Base-by-base conservation (phyloP, 2,113 vertebrate species). In the Lethenteron reissneri region DNA sequence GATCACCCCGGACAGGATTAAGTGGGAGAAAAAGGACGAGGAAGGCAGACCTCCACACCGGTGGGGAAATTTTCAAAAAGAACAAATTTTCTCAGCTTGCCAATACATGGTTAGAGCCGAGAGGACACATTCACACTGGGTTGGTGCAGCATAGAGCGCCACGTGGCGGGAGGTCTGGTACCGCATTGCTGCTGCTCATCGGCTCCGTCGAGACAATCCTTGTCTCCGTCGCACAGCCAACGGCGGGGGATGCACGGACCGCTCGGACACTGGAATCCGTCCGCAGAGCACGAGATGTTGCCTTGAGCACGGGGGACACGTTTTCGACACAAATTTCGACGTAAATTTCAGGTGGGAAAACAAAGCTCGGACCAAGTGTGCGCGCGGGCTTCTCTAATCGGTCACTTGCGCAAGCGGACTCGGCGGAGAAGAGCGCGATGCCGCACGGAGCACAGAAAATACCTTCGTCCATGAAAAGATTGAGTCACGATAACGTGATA, bases 161-260 rank as follows among this genome's bases (percentile, higher is more conserved):
- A 17, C n/a, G 11, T 10, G 64, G 64, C n/a, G 25, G 64, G n/a
- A 68, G n/a, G n/a, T 17, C 25, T 68, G 64, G 64, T 68, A n/a
- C 64, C 64, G 25, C 64, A n/a, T 9, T 21, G 21, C n/a, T 68
- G n/a, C 64, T 68, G n/a, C 2, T 68, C 64, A 68, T 68, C 64
- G n/a, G n/a, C 64, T n/a, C 64, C 64, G 21, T 21, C 64, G 64
- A 17, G 21, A 21, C 64, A 68, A 21, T 68, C 64, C 64, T 68
- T n/a, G 21, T 68, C 64, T 68, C 64, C 64, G 11, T 68, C 64
- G 21, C 64, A 68, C 21, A 17, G n/a, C 64, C 64, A 68, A 68
- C 8, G n/a, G 64, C n/a, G 9, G n/a, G 64, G 64, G 64, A 68
- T 68, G 64, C 64, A 68, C 21, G n/a, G 64, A 68, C 64, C 64